phyloP scores from a whole-genome alignment of 2,888 invertebrate genomes.

The Trisateles emortualis region DNA sequence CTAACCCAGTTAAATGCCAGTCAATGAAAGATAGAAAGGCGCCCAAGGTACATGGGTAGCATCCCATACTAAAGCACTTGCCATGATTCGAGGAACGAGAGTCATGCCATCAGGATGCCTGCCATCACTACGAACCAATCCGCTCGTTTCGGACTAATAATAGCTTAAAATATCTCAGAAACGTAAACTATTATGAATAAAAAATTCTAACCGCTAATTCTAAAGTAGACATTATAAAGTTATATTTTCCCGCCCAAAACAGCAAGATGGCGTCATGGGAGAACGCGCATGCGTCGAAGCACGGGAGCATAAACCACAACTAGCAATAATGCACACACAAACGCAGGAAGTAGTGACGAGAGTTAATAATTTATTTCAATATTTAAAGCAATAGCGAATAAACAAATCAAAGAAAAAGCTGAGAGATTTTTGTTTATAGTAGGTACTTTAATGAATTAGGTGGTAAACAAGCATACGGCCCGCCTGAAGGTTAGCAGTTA shows the following conservation, averaged over 20 bases:
- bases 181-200: neutral
- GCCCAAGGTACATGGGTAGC: too few species aligned
- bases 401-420: neutral
- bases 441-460: too few species aligned
- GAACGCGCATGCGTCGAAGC: constrained; percentile 62
- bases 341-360: constrained; percentile 37
- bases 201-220: constrained; percentile 18
- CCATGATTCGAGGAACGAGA: too few species aligned
- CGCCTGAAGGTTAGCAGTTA: too few species aligned
- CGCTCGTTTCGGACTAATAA: too few species aligned
- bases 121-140: too few species aligned
- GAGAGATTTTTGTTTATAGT: neutral
- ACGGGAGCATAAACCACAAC: constrained; percentile 80
- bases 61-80: too few species aligned
- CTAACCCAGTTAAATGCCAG: too few species aligned
- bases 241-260: constrained; percentile 78
- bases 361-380: constrained; percentile 13
- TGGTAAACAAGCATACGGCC: too few species aligned
- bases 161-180: too few species aligned
- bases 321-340: constrained; percentile 54
- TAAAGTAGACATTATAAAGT: constrained; percentile 32
- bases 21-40: too few species aligned
- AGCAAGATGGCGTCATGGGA: constrained; percentile 81
- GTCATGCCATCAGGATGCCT: too few species aligned
- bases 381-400: neutral